Evolutionary conservation across 2,888 invertebrate genomes (phyloP), one percentile per base, ranked within the genome.

Genomic region (Rhopalosiphum nymphaeae): DNA sequence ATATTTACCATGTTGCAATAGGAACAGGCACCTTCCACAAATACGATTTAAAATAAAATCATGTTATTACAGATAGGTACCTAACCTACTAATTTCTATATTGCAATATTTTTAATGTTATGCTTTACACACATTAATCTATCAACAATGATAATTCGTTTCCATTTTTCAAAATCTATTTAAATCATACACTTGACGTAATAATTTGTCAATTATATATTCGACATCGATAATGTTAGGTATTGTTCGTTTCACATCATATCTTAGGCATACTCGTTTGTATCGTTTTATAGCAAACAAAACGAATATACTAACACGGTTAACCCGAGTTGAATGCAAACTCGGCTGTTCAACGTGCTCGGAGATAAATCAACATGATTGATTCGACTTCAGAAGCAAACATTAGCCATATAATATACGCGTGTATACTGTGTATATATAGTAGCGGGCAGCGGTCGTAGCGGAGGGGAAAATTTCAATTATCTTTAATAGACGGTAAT

Each of bases 401-500:
- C 91, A 87, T 94, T 91, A 94, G 91, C 90, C 90, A 36, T 85
- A 85, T 57, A 53, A 42, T 53, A 86, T 90, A 91, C 44, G 44
- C 42, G 53, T 42, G 56, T 86, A 61, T 26, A 57, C n/a, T 42
- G 25, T 56, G 56, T 56, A 26, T 21, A 53, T 56, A 42, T 10
- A 53, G 29, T 56, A 56, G 29, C 56, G 42, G 67, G 42, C 87
- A 11, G 53, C n/a, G 10, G 87, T 42, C 44, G 88, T 10, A 49
- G 92, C 53, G 67, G 92, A 87, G 90, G 94, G 91, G 94, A 87
- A 94, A 94, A 90, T 94, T 94, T 94, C 94, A 94, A 94, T 94
- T 94, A 94, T 94, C 94, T 91, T 94, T 94, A 94, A 94, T 94
- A 94, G 94, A 94, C 94, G 94, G 94, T 94, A 94, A 94, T 94